Conservation (phyloP, 2,797 vertebrate species). For the Gobionotothen gibberifrons region DNA sequence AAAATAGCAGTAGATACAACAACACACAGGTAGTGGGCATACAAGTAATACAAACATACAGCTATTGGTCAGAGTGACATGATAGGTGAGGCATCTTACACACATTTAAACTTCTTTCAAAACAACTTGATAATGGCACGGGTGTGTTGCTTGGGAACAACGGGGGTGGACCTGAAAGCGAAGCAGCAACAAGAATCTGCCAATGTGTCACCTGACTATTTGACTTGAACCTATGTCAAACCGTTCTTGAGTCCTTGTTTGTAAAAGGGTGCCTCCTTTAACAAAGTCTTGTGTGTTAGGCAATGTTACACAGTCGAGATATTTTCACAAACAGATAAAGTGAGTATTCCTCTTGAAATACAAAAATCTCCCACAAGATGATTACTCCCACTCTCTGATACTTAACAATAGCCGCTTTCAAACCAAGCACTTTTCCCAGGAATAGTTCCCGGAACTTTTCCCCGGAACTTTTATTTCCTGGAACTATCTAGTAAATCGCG, state of each 20-base stretch:
- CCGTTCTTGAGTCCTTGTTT: slow-evolving; percentile 28
- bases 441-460: no score
- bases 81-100: background rate
- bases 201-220: slow-evolving; percentile 1
- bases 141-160: slow-evolving; percentile 27
- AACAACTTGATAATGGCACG: background rate
- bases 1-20: slow-evolving; percentile 31
- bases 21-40: slow-evolving; percentile 4
- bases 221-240: background rate
- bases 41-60: background rate
- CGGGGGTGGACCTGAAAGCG: slow-evolving; percentile 29
- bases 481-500: no score
- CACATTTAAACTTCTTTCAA: background rate
- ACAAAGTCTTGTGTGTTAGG: background rate
- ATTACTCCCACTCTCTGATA: slow-evolving; percentile 13
- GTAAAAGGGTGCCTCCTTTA: background rate
- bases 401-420: background rate
- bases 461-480: no score
- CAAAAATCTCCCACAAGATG: background rate
- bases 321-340: slow-evolving; percentile 6
- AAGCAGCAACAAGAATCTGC: background rate
- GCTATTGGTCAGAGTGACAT: background rate
- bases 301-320: background rate
- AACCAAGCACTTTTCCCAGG: no score
- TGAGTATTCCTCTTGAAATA: background rate